Base-by-base conservation (phyloP, 2,113 vertebrate genomes). In the Acanthochromis polyacanthus region DNA sequence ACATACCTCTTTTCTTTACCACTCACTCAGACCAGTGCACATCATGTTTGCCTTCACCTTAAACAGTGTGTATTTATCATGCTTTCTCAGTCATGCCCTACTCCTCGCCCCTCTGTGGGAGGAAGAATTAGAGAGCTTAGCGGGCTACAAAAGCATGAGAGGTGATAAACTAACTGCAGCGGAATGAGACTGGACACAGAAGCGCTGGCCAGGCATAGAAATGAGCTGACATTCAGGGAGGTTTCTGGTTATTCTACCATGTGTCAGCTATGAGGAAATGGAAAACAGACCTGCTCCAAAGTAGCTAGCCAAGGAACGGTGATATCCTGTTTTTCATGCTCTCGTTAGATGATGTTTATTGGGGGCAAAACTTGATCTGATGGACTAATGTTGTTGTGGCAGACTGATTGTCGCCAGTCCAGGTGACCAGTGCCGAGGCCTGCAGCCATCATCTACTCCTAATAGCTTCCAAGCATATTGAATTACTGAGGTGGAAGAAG, bases 301-400 rank as follows among this genome's bases (percentile, higher is more conserved):
- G 36, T 70, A 7, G 30, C 52, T n/a, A 52, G 6, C 43, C 8
- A 55, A 8, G 14, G 11, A 48, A 14, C 0, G 0, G 36, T 59
- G 10, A 28, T 60, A 16, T 67, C 10, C 12, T 68, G 68, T 14
- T 7, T 40, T 57, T 19, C 9, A 19, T 6, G 10, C 63, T 77
- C 12, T 72, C 25, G 15, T 23, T 75, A 66, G 38, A 72, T 68
- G 14, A 69, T 57, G 10, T 78, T 64, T 69, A 52, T 2, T 58
- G 40, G 3, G 22, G 46, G 36, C 65, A 68, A 62, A 58, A 45
- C 61, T 19, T 74, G 75, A 59, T 55, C 57, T 84, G 80, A 93
- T 65, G 71, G 80, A 91, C 36, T 90, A 85, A 88, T 88, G 73
- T 40, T 65, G 72, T 90, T 88, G 85, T 69, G 55, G 62, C 67